These are phyloP conservation scores for Mirounga angustirostris DNA, from an alignment of 2,113 vertebrate genomes.

Conservation along the genomic window DNA sequence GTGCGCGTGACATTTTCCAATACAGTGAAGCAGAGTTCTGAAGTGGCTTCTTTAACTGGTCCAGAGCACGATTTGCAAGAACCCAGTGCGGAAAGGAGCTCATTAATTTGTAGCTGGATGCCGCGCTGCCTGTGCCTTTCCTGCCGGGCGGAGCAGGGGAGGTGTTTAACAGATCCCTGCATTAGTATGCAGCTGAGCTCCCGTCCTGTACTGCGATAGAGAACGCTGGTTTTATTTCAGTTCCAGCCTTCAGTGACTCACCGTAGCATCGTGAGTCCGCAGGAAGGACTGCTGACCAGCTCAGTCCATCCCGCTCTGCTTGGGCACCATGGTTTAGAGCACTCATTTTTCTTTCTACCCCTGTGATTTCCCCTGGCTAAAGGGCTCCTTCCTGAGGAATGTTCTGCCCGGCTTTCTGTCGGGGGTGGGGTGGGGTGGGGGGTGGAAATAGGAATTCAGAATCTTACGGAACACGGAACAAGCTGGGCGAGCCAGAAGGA, in stretches of 20 bases:
- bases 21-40: neutral
- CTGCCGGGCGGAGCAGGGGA: neutral
- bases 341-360: neutral
- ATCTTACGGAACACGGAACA: neutral
- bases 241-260: conserved; percentile 66
- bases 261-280: conserved; percentile 14
- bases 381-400: neutral
- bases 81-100: neutral
- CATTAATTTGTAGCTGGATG: neutral
- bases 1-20: neutral
- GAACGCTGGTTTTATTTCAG: neutral
- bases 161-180: neutral
- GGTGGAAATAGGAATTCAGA: neutral
- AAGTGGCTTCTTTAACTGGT: conserved; percentile 57
- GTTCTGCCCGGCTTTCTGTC: conserved; percentile 5
- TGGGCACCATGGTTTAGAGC: neutral
- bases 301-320: neutral
- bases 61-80: neutral
- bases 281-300: neutral
- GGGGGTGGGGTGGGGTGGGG: neutral
- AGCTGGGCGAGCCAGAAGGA: neutral
- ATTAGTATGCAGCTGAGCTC: conserved; percentile 6
- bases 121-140: neutral
- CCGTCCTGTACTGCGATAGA: neutral
- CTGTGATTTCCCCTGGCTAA: neutral